These are phyloP conservation scores for Amphipoea oculea DNA, from an alignment of 2,888 invertebrate species.

Conservation along the genomic window DNA sequence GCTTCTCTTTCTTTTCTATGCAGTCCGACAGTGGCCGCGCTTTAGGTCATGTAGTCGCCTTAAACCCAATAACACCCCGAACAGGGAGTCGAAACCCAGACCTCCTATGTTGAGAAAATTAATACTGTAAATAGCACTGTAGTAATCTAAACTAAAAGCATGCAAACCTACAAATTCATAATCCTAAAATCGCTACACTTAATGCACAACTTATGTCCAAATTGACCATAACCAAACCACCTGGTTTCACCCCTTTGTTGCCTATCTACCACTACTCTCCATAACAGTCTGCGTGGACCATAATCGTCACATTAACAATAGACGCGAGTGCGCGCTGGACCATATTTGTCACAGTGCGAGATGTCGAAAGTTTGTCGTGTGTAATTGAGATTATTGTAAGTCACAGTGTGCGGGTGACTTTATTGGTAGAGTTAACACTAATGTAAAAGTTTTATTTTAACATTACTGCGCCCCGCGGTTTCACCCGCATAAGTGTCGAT, in stretches of 20 bases:
- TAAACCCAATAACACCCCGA: neutral
- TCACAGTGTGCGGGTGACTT: neutral
- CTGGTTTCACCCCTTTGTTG: constrained; percentile 55
- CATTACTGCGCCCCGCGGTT: no score
- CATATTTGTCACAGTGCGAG: constrained; percentile 54
- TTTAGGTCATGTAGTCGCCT: no score
- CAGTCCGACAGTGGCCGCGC: no score
- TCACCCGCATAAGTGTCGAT: no score
- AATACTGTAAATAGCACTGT: neutral
- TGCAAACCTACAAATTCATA: neutral
- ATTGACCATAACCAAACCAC: constrained; percentile 43
- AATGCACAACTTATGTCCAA: constrained; percentile 29
- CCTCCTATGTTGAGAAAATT: neutral
- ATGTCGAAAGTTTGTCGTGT: constrained; percentile 55
- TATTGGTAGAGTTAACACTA: neutral
- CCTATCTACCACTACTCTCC: constrained; percentile 35
- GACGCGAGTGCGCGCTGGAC: constrained; percentile 44
- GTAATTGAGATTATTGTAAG: constrained; percentile 52
- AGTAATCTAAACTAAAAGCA: neutral
- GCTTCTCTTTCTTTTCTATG: no score
- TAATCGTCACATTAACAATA: constrained; percentile 48
- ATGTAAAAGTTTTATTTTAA: neutral
- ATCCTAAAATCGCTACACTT: neutral
- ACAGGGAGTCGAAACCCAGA: neutral
- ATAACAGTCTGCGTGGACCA: constrained; percentile 40